These are phyloP conservation scores for Muscina levida DNA, from an alignment of 2,888 invertebrate genomes.

Conservation along the genomic window DNA sequence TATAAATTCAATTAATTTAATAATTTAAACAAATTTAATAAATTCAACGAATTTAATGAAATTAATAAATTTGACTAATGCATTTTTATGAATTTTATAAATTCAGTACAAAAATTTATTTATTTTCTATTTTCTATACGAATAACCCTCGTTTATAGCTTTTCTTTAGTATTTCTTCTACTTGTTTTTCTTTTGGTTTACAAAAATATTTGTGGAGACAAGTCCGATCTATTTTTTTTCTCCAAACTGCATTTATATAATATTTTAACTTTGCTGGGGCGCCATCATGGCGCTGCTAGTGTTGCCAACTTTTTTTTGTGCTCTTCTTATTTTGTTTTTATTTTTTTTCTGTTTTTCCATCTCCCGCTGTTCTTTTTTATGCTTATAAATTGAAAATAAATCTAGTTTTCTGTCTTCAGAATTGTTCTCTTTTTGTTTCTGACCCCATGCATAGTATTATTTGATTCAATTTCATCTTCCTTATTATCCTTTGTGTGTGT, in stretches of 20 bases:
- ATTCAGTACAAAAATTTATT: too few relatives aligned
- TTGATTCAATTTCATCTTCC: slow-evolving; percentile 6
- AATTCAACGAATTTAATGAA: too few relatives aligned
- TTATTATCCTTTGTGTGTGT: slow-evolving; percentile 21
- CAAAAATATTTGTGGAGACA: too few relatives aligned
- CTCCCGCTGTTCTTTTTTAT: slow-evolving; percentile 15
- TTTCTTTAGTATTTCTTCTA: background rate
- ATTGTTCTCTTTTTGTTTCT: background rate
- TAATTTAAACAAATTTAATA: too few relatives aligned
- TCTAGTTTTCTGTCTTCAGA: background rate
- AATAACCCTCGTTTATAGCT: too few relatives aligned
- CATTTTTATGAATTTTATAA: too few relatives aligned
- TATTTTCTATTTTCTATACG: too few relatives aligned
- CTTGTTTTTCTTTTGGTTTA: too few relatives aligned
- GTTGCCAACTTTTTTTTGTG: slow-evolving; percentile 32
- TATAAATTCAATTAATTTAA: too few relatives aligned
- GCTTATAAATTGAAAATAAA: slow-evolving; percentile 6
- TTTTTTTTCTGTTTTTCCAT: background rate
- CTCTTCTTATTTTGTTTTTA: background rate
- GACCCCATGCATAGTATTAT: slow-evolving; percentile 9
- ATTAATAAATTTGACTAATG: too few relatives aligned
- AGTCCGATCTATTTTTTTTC: too few relatives aligned
- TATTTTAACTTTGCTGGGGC: slow-evolving; percentile 28
- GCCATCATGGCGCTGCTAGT: slow-evolving; percentile 55
- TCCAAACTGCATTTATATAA: background rate